phyloP scores from a whole-genome alignment of 2,113 vertebrate genomes.

The Lichenostomus cassidix region DNA sequence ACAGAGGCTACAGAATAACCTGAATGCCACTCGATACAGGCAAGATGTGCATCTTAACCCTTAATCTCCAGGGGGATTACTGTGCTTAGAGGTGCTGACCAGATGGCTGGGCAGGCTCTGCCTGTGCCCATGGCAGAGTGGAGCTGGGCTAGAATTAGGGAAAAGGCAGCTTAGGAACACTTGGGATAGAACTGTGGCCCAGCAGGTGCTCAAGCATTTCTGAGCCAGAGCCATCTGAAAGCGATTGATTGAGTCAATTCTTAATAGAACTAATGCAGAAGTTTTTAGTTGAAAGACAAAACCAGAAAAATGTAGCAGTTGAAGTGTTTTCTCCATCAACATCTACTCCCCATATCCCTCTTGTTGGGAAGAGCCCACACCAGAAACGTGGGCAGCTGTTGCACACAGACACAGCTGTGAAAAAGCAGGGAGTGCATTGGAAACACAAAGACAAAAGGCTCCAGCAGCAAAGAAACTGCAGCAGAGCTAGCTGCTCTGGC shows the following conservation, averaged over 20 bases:
- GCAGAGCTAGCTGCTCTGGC: background rate
- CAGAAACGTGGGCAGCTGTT: background rate
- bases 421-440: background rate
- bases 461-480: background rate
- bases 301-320: background rate
- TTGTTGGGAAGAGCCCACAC: background rate
- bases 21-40: background rate
- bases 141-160: background rate
- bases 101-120: slow-evolving; percentile 28
- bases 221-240: background rate
- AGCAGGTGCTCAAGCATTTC: background rate
- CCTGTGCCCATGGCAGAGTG: background rate
- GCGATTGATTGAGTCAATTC: background rate
- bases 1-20: background rate
- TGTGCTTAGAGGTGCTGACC: background rate
- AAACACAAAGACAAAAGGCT: background rate
- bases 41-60: background rate
- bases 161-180: background rate
- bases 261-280: background rate
- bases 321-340: background rate
- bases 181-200: background rate
- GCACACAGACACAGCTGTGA: background rate
- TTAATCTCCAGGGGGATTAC: slow-evolving; percentile 38
- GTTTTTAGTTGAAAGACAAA: background rate
- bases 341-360: background rate